phyloP scores from a whole-genome alignment of 2,888 invertebrate species.

The Furcula furcula region DNA sequence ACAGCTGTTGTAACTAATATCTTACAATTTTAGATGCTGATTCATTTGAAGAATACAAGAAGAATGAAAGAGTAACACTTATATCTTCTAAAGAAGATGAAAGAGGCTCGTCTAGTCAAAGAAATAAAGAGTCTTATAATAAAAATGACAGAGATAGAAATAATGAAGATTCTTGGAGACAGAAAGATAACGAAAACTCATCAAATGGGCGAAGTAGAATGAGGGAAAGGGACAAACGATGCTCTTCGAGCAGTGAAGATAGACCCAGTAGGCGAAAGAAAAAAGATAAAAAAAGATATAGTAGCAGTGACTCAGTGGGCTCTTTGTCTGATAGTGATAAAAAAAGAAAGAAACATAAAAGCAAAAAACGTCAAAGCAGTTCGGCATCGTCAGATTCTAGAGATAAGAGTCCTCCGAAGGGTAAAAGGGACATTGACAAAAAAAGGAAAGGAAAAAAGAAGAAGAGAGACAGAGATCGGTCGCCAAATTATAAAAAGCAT shows the following conservation, averaged over 20 bases:
- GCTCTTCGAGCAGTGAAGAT: slow-evolving; percentile 43
- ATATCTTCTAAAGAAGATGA: slow-evolving; percentile 47
- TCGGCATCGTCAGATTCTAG: slow-evolving; percentile 45
- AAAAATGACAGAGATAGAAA: slow-evolving; percentile 18
- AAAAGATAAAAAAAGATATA: slow-evolving; percentile 39
- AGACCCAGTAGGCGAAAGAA: slow-evolving; percentile 33
- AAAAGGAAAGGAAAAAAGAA: slow-evolving; percentile 82
- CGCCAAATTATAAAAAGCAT: slow-evolving; percentile 75
- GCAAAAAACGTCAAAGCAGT: slow-evolving; percentile 37
- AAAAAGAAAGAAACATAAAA: slow-evolving; percentile 26
- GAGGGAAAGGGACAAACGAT: slow-evolving; percentile 26
- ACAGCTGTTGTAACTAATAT: too few species aligned
- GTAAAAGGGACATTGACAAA: slow-evolving; percentile 76
- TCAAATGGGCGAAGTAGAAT: slow-evolving; percentile 42
- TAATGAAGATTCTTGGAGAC: slow-evolving; percentile 26
- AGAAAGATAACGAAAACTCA: slow-evolving; percentile 34
- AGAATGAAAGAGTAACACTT: slow-evolving; percentile 51
- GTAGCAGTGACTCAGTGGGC: slow-evolving; percentile 50
- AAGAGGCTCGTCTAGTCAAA: slow-evolving; percentile 41
- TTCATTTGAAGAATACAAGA: slow-evolving; percentile 87
- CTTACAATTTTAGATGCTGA: slow-evolving; percentile 81
- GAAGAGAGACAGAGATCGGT: slow-evolving; percentile 75
- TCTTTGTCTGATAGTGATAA: slow-evolving; percentile 48
- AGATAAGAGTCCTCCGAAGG: slow-evolving; percentile 58
- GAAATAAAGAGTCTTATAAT: slow-evolving; percentile 32